Evolutionary conservation across 1,140 invertebrate genomes (phyloP).

Genomic region (Asobara japonica): DNA sequence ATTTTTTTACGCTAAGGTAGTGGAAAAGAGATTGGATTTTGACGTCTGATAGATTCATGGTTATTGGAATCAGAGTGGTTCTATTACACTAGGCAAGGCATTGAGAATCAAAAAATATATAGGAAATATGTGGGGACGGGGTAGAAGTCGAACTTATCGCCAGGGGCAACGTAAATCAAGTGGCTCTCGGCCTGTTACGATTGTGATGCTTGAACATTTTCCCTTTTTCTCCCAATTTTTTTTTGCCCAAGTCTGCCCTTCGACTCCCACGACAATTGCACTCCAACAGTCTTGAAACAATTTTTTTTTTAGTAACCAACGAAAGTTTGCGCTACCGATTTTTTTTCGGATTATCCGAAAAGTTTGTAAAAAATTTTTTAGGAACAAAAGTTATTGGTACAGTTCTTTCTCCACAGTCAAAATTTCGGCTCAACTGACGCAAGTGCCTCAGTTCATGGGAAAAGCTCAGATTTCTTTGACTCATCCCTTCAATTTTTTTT

Average conservation of each 20-base stretch:
- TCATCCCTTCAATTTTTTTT: background rate
- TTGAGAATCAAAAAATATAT: constrained; percentile 21
- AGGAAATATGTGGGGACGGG: constrained; percentile 19
- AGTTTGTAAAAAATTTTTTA: too few species aligned
- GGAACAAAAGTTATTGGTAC: too few species aligned
- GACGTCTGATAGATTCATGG: constrained; percentile 68
- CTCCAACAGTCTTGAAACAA: background rate
- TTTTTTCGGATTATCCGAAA: background rate
- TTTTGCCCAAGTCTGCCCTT: constrained; percentile 27
- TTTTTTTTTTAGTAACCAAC: background rate
- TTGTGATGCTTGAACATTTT: constrained; percentile 20
- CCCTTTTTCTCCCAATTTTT: constrained; percentile 2
- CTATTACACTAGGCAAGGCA: constrained; percentile 47
- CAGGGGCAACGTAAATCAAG: constrained; percentile 58
- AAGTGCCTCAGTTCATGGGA: background rate
- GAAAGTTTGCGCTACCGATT: too few species aligned
- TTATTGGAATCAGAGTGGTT: constrained; percentile 66
- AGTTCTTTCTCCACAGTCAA: too few species aligned
- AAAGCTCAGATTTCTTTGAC: background rate
- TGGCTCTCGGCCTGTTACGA: constrained; percentile 41
- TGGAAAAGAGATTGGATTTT: constrained; percentile 62
- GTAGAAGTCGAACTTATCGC: constrained; percentile 52
- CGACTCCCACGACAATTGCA: constrained; percentile 21
- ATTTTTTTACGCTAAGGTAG: background rate
- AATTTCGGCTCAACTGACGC: too few species aligned